Evolutionary conservation across 2,797 vertebrate species (phyloP).

Genomic region (Semaprochilodus insignis): DNA sequence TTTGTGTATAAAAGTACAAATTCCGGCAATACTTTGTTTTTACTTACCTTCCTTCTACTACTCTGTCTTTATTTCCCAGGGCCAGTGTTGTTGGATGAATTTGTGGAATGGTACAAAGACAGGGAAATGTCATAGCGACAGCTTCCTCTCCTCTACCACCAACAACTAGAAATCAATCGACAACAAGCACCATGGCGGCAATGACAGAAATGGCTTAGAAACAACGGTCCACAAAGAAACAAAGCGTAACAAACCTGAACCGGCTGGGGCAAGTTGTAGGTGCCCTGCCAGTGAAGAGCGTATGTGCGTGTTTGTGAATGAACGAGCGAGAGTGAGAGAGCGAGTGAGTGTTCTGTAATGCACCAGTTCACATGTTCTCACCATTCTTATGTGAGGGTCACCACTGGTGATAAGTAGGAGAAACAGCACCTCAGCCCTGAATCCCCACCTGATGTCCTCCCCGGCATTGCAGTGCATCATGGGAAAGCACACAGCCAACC

Average conservation of each 20-base stretch:
- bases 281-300: constrained; percentile 61
- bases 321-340: constrained; percentile 47
- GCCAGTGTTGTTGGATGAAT: constrained; percentile 99
- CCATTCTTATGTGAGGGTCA: constrained; percentile 61
- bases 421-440: constrained; percentile 47
- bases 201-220: constrained; percentile 88
- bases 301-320: constrained; percentile 53
- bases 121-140: constrained; percentile 95
- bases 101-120: constrained; percentile 99
- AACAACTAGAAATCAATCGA: constrained; percentile 55
- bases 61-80: constrained; percentile 76
- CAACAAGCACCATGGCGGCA: constrained; percentile 72
- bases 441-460: constrained; percentile 80
- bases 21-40: neutral
- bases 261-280: constrained; percentile 66
- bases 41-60: neutral
- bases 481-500: constrained; percentile 86
- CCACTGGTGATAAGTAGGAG: constrained; percentile 58
- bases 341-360: constrained; percentile 59
- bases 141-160: constrained; percentile 68
- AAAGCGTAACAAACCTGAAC: constrained; percentile 69
- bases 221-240: constrained; percentile 73
- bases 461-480: constrained; percentile 86
- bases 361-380: constrained; percentile 64
- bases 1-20: neutral